Conservation (phyloP, 2,888 invertebrate species). For the Zaprionus bogoriensis region DNA sequence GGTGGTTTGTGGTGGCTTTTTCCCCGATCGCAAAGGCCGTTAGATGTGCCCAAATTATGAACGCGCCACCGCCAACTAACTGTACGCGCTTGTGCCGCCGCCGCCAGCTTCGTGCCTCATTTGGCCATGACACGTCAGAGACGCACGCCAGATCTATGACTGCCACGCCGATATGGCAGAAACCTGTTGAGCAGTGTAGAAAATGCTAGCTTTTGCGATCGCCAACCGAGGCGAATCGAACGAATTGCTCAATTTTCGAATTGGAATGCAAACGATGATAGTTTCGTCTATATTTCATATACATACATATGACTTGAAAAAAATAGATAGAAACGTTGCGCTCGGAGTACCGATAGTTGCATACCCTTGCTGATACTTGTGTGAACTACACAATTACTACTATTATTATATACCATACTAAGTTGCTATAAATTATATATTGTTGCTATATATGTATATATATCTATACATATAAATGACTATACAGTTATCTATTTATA, state of each 20-base stretch:
- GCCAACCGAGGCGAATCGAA: conserved; percentile 8
- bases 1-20: conserved; percentile 30
- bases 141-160: background rate
- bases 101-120: too few relatives aligned
- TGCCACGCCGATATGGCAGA: background rate
- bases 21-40: conserved; percentile 35
- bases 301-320: too few relatives aligned
- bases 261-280: conserved; percentile 5
- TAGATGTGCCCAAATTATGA: conserved; percentile 36
- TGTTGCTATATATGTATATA: too few relatives aligned
- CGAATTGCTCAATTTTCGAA: background rate
- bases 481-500: too few relatives aligned
- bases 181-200: conserved; percentile 5
- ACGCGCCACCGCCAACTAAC: conserved; percentile 23
- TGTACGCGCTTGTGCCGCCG: conserved; percentile 22
- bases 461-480: too few relatives aligned
- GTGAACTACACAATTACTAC: too few relatives aligned
- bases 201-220: conserved; percentile 4
- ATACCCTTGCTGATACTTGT: too few relatives aligned
- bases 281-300: background rate
- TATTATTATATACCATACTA: too few relatives aligned
- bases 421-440: too few relatives aligned
- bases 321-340: background rate
- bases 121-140: too few relatives aligned
- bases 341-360: too few relatives aligned